A percentile compares a stretch with the other conserved stretches of the same genome.
Evolutionary conservation across 2,888 invertebrate genomes (phyloP).

Genomic region (Tetranychus piercei): DNA sequence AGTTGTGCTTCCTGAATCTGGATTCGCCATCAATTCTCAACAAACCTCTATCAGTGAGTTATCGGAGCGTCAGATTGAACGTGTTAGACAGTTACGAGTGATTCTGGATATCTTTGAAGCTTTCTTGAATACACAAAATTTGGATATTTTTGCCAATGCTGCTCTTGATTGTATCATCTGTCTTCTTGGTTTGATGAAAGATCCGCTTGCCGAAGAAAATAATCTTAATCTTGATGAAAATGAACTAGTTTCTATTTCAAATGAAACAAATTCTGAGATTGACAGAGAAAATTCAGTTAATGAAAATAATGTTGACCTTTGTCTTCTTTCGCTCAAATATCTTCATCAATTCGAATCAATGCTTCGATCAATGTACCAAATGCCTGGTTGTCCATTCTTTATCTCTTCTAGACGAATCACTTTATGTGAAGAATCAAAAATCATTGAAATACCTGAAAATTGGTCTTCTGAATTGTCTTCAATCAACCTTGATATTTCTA

Average conservation of each 20-base stretch:
- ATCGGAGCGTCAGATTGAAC: constrained; percentile 19
- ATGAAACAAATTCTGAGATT: background rate
- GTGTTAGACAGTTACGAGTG: constrained; percentile 30
- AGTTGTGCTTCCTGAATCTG: constrained; percentile 38
- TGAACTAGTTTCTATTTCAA: background rate
- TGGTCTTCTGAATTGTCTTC: background rate
- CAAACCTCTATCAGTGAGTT: background rate
- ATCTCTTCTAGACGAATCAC: constrained; percentile 38
- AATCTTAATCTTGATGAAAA: background rate
- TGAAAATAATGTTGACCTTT: constrained; percentile 38
- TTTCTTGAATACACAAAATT: constrained; percentile 77
- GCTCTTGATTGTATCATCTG: constrained; percentile 83
- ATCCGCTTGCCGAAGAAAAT: background rate
- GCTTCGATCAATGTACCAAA: constrained; percentile 64
- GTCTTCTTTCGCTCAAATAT: constrained; percentile 59
- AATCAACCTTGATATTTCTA: background rate
- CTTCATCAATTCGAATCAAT: constrained; percentile 69
- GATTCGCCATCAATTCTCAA: background rate
- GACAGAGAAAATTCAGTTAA: constrained; percentile 26
- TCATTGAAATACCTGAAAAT: constrained; percentile 7
- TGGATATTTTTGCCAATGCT: constrained; percentile 78
- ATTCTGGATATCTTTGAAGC: constrained; percentile 71
- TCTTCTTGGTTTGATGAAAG: constrained; percentile 42
- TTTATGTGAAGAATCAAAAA: constrained; percentile 13
- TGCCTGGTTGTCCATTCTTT: constrained; percentile 83